These are phyloP conservation scores for Crepidodera aurea DNA, from an alignment of 2,888 invertebrate species.

Conservation along the genomic window DNA sequence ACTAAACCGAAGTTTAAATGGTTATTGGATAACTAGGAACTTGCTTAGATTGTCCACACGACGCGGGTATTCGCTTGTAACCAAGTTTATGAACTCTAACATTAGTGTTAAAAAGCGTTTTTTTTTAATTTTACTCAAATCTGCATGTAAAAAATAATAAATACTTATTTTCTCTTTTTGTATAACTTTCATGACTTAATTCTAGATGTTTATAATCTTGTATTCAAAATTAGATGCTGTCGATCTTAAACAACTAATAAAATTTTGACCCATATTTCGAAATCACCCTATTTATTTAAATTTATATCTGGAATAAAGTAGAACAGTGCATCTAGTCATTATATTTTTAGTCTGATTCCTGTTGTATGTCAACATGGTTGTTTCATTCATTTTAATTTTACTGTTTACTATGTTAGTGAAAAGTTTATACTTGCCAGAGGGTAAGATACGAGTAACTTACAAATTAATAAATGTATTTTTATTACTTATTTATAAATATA, in stretches of 20 bases:
- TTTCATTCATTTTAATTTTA: conserved; percentile 15
- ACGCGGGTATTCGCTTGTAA: too few relatives aligned
- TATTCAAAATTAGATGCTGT: background rate
- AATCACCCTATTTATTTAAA: conserved; percentile 6
- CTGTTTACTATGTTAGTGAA: background rate
- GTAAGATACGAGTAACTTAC: conserved; percentile 14
- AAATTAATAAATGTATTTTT: background rate
- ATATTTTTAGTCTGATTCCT: conserved; percentile 15
- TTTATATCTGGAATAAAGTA: background rate
- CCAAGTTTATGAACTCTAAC: too few relatives aligned
- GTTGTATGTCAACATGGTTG: conserved; percentile 18
- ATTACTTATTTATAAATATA: too few relatives aligned
- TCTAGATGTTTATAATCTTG: background rate
- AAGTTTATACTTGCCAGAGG: conserved; percentile 25
- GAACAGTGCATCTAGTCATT: conserved; percentile 1
- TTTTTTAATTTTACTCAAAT: too few relatives aligned
- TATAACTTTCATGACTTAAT: too few relatives aligned
- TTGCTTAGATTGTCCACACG: too few relatives aligned
- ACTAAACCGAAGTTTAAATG: too few relatives aligned
- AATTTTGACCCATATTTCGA: conserved; percentile 12
- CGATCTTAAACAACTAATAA: conserved; percentile 1
- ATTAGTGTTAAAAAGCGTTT: too few relatives aligned
- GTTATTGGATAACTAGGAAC: too few relatives aligned
- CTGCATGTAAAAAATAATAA: too few relatives aligned
- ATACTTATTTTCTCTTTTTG: too few relatives aligned